Base-by-base conservation (phyloP, 1,140 invertebrate species). In the Acromyrmex charruanus region DNA sequence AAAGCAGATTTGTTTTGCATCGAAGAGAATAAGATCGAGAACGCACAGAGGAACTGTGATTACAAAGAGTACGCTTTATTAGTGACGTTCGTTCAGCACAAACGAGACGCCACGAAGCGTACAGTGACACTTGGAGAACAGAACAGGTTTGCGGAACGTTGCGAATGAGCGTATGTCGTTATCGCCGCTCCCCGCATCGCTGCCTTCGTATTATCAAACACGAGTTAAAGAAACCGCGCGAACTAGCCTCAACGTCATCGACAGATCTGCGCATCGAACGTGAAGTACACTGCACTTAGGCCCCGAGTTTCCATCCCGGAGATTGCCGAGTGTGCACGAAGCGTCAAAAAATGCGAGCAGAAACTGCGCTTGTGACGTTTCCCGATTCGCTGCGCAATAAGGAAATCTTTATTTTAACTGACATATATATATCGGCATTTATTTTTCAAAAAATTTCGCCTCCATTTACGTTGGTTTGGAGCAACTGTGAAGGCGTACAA, bases 221-320 rank as follows among this genome's bases (percentile, higher is more conserved):
- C 39, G 69, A 75, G 49, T 84, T 75, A 84, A 84, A 84, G 69
- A 74, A 61, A 75, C 80, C 80, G 80, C 80, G 80, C 80, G 69
- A 72, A 75, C 69, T 39, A 12, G 28, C 21, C 7, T 16, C 53
- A 28, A 25, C 28, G n/a, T 51, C 80, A 61, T 49, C 35, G 68
- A 82, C 63, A 55, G 16, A 25, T 82, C 58, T 72, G 53, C 35
- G 66, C 53, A 72, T 84, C 55, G 80, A 75, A 55, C 55, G 68
- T 59, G 39, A 21, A 74, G 55, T 28, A 51, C 39, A 82, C 58
- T 51, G 39, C 39, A 75, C 44, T 82, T 82, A 61, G 68, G 80
- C 69, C 80, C 69, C 69, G 69, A 84, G 39, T 66, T 31, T 18
- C 72, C n/a, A 5, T 51, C 14, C 80, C 80, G 80, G 51, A 51